phyloP scores from a whole-genome alignment of 2,888 invertebrate species.

The Parnassius mnemosyne region DNA sequence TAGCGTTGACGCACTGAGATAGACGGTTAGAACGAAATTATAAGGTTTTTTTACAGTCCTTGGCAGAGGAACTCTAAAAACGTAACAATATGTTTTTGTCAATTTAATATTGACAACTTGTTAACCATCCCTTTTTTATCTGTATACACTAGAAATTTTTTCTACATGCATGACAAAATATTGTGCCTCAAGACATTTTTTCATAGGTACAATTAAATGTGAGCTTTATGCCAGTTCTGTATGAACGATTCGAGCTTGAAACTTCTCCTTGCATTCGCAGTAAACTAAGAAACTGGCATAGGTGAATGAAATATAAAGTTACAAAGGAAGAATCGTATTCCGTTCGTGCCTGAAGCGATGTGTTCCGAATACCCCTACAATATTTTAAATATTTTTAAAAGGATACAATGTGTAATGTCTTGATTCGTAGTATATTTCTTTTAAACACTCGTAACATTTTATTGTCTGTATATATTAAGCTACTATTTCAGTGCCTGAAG shows the following conservation, averaged over 20 bases:
- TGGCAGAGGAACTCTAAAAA: background rate
- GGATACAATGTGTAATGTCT: background rate
- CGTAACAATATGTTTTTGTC: conserved; percentile 13
- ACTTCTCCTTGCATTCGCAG: conserved; percentile 38
- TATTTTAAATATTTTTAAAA: conserved; percentile 1
- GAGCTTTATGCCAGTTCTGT: conserved; percentile 44
- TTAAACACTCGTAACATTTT: conserved; percentile 1
- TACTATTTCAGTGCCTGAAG: too few relatives aligned
- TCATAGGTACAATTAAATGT: conserved; percentile 34
- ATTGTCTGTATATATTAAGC: conserved; percentile 46
- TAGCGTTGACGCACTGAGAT: too few relatives aligned
- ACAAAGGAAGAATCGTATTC: conserved; percentile 69
- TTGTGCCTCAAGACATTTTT: conserved; percentile 2
- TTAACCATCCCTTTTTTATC: conserved; percentile 1
- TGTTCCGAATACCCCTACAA: conserved; percentile 32
- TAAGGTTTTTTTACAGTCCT: too few relatives aligned
- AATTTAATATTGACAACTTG: conserved; percentile 16
- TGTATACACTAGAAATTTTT: conserved; percentile 10
- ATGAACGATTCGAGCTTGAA: conserved; percentile 43
- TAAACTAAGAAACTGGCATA: conserved; percentile 47
- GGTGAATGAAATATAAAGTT: conserved; percentile 66
- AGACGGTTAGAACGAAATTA: too few relatives aligned
- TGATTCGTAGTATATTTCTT: background rate
- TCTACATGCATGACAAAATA: conserved; percentile 13
- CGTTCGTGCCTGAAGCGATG: conserved; percentile 52